A percentile compares a stretch with the other conserved stretches of the same genome.
phyloP scores from a whole-genome alignment of 2,797 vertebrate genomes.

The Pseudochaenichthys georgianus region DNA sequence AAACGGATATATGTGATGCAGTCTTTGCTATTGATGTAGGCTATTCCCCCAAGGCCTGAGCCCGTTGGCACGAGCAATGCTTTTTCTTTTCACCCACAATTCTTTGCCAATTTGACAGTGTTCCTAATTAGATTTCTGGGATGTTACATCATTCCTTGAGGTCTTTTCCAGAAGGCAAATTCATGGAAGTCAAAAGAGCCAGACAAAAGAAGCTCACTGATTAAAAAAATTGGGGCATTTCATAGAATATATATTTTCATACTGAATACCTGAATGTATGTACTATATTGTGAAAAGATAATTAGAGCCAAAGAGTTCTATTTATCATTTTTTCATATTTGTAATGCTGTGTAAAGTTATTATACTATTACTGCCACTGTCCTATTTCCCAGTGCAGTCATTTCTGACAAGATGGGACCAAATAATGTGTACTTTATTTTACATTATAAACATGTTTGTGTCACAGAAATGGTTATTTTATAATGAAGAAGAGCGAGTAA shows the following conservation, averaged over 20 bases:
- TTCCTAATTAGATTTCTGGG: slow-evolving; percentile 33
- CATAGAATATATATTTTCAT: neutral
- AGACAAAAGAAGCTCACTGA: neutral
- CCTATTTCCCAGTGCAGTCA: slow-evolving; percentile 6
- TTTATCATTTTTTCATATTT: slow-evolving; percentile 1
- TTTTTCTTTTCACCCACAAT: slow-evolving; percentile 11
- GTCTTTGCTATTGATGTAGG: neutral
- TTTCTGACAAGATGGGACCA: neutral
- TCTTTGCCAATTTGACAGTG: neutral
- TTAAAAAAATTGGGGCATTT: slow-evolving; percentile 38
- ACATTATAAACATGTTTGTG: neutral
- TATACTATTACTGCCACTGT: slow-evolving; percentile 10
- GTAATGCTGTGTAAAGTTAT: slow-evolving; percentile 3
- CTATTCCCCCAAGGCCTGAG: neutral
- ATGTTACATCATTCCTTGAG: slow-evolving; percentile 31
- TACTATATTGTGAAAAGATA: neutral
- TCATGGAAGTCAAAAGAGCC: slow-evolving; percentile 41
- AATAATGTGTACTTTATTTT: neutral
- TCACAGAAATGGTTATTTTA: too few relatives aligned
- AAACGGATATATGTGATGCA: neutral
- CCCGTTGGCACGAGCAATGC: neutral
- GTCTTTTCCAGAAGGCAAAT: slow-evolving; percentile 26
- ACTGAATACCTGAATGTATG: neutral
- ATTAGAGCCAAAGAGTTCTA: neutral
- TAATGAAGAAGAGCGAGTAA: too few relatives aligned